These are phyloP conservation scores for Chymomyza amoena DNA, from an alignment of 2,888 invertebrate genomes.

Conservation along the genomic window DNA sequence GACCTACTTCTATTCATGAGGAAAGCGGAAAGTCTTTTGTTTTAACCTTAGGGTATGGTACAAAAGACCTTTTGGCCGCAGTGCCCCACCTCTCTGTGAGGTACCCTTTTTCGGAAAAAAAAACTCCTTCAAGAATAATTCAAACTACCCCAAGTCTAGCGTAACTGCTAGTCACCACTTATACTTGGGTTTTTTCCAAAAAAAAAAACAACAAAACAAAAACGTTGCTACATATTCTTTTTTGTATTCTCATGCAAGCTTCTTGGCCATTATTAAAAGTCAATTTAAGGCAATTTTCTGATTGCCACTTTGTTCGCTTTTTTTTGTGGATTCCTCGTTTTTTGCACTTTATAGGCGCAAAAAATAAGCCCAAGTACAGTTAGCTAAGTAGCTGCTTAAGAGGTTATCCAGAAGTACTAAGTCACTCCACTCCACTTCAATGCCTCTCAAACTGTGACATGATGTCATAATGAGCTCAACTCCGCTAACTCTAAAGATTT, in stretches of 20 bases:
- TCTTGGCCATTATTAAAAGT: constrained; percentile 51
- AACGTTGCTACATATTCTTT: background rate
- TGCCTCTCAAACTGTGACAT: constrained; percentile 29
- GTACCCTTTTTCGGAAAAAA: too few relatives aligned
- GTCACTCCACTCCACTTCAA: background rate
- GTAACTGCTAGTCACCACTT: background rate
- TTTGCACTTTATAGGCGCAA: background rate
- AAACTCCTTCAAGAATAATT: too few relatives aligned
- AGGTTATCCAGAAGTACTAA: too few relatives aligned
- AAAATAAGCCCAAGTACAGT: background rate
- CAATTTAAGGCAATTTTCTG: constrained; percentile 43
- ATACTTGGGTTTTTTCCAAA: background rate
- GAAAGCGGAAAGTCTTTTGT: too few relatives aligned
- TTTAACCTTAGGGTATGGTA: too few relatives aligned
- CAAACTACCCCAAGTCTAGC: too few relatives aligned
- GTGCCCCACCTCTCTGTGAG: too few relatives aligned
- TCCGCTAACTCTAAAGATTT: constrained; percentile 62
- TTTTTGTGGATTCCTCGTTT: background rate
- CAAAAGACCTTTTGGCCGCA: too few relatives aligned
- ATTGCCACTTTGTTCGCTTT: background rate
- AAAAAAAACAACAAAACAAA: background rate
- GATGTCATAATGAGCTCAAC: constrained; percentile 50
- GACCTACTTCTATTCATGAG: too few relatives aligned
- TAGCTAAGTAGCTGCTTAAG: background rate
- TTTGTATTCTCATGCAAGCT: constrained; percentile 19